Base-by-base conservation (phyloP, 2,888 invertebrate species). In the Acronicta aceris region DNA sequence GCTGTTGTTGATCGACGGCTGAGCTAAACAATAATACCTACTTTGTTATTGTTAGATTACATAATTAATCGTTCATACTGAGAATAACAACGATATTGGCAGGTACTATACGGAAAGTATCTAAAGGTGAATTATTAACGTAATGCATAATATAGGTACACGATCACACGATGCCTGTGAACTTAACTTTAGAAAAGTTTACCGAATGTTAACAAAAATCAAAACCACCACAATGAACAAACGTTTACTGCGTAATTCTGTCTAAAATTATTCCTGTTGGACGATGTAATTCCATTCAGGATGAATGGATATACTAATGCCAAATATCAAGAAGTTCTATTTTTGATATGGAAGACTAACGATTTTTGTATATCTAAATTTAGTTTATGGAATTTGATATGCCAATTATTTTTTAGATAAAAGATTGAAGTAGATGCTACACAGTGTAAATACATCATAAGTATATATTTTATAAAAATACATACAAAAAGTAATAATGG, bases 331-430 rank as follows among this genome's bases (percentile, higher is more conserved):
- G 89, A 87, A 88, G 82, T 84, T 84, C 91, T 93, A 92, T 93
- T 90, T 91, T 92, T 91, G 94, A 95, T 95, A 95, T 95, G 95
- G 95, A 95, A 95, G 95, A 95, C 86, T 86, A 87, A 89, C 82
- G 86, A 88, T 90, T 88, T 86, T 80, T 76, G 81, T 87, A 85
- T 85, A 89, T 86, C 89, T 92, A 89, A 89, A 86, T 91, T 91
- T 90, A 88, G 88, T 89, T 89, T 90, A 88, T 89, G 93, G 93
- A 91, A 91, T 89, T 93, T 95, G 95, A 95, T 95, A 95, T 95
- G 95, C 95, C 95, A 94, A 93, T 94, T 86, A 85, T 87, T 89
- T 88, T 83, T 67, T 73, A 84, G 87, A 88, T 89, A 87, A 86
- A 87, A 81, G 83, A 82, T 86, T 92, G 92, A 93, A 93, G 91